phyloP scores from a whole-genome alignment of 2,113 vertebrate genomes.

The Gulo gulo region DNA sequence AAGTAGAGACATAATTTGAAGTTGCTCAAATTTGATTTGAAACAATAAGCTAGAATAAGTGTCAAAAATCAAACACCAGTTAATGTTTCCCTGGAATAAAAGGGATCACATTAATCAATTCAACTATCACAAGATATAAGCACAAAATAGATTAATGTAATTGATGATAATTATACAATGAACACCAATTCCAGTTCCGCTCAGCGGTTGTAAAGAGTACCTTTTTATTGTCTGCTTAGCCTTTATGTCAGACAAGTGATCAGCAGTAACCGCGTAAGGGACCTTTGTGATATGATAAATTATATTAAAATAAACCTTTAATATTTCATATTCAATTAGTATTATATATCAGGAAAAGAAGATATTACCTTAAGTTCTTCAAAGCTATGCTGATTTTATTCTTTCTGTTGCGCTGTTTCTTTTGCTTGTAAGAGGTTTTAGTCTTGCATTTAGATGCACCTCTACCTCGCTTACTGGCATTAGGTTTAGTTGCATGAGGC shows the following conservation, averaged over 20 bases:
- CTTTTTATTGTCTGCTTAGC: constrained; percentile 10
- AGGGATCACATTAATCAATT: not conserved
- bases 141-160: constrained; percentile 13
- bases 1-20: constrained; percentile 28
- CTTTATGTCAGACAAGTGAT: constrained; percentile 20
- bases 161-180: constrained; percentile 37
- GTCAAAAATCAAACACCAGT: constrained; percentile 19
- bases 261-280: not conserved
- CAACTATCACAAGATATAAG: constrained; percentile 18
- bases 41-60: constrained; percentile 25
- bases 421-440: constrained; percentile 77
- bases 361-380: constrained; percentile 88
- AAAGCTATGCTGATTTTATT: constrained; percentile 86
- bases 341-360: not conserved
- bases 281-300: constrained; percentile 19
- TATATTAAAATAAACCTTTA: constrained; percentile 32
- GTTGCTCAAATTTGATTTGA: not conserved
- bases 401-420: constrained; percentile 80
- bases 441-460: constrained; percentile 76
- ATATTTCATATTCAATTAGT: constrained; percentile 15
- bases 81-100: constrained; percentile 47
- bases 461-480: not conserved
- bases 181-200: constrained; percentile 32
- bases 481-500: not conserved
- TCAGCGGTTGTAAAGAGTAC: not conserved